Conservation (phyloP, 2,888 invertebrate genomes). For the Selenia dentaria region DNA sequence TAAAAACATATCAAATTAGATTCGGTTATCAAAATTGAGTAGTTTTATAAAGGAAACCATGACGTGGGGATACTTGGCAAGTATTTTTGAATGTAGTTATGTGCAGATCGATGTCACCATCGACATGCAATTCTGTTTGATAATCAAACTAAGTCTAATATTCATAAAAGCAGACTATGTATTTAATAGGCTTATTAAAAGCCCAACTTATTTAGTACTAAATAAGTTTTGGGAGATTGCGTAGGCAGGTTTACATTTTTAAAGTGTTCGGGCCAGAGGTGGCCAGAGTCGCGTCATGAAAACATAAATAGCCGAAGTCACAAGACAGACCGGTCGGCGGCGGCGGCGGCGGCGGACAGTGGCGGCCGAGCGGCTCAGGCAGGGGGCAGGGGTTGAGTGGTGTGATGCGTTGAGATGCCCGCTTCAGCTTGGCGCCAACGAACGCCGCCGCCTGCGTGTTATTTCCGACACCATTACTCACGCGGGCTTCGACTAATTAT, state of each 20-base stretch:
- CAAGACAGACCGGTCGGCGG: conserved; percentile 73
- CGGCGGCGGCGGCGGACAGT: conserved; percentile 22
- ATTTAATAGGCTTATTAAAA: too few species aligned
- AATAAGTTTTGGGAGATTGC: too few species aligned
- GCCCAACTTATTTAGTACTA: too few species aligned
- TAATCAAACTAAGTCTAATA: too few species aligned
- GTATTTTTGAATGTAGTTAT: too few species aligned
- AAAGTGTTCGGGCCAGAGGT: conserved; percentile 31
- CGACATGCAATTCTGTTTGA: too few species aligned
- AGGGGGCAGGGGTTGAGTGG: conserved; percentile 4
- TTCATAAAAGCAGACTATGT: too few species aligned
- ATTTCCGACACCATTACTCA: conserved; percentile 83
- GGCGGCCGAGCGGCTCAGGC: not conserved
- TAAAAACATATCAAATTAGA: too few species aligned
- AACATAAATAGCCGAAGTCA: conserved; percentile 73
- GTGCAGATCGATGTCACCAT: too few species aligned
- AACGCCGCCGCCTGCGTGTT: conserved; percentile 60
- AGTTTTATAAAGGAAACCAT: too few species aligned
- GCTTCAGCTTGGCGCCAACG: conserved; percentile 80
- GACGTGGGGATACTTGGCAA: too few species aligned
- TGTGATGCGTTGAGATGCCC: conserved; percentile 45
- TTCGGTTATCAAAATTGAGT: too few species aligned
- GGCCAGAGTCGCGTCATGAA: conserved; percentile 45
- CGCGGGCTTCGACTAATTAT: conserved; percentile 80
- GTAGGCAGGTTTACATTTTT: conserved; percentile 28